A percentile compares a stretch with the other conserved stretches of the same genome.
These are phyloP conservation scores for Sphecodes monilicornis DNA, from an alignment of 2,888 invertebrate genomes.

Conservation along the genomic window DNA sequence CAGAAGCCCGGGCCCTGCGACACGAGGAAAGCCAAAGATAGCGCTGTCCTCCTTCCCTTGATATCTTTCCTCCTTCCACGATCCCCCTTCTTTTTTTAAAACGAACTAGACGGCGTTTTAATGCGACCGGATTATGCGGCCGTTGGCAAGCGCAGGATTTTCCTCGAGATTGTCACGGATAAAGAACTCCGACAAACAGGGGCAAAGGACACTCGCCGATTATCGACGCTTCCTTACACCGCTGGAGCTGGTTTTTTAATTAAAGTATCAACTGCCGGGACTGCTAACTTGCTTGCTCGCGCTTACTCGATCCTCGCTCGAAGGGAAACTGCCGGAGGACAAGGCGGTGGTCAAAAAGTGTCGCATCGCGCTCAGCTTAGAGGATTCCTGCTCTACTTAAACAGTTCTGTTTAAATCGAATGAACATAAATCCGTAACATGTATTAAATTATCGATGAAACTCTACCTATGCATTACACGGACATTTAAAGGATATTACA, in stretches of 20 bases:
- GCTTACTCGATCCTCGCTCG: neutral
- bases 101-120: slow-evolving; percentile 67
- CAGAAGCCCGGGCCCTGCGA: slow-evolving; percentile 34
- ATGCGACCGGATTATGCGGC: slow-evolving; percentile 69
- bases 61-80: neutral
- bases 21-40: slow-evolving; percentile 66
- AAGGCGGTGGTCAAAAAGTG: neutral
- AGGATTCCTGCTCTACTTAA: too few relatives aligned
- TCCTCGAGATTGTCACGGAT: slow-evolving; percentile 68
- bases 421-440: too few relatives aligned
- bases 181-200: slow-evolving; percentile 67
- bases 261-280: slow-evolving; percentile 58
- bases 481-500: too few relatives aligned
- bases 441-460: too few relatives aligned
- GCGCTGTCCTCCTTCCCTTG: neutral
- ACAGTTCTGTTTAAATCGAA: too few relatives aligned
- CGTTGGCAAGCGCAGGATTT: slow-evolving; percentile 63
- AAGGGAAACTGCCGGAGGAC: neutral
- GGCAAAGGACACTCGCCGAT: slow-evolving; percentile 61
- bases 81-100: slow-evolving; percentile 33
- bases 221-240: slow-evolving; percentile 55
- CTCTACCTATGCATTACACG: too few relatives aligned
- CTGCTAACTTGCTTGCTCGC: slow-evolving; percentile 35
- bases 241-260: slow-evolving; percentile 62
- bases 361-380: neutral